Percentiles rank a stretch among this genome's conserved stretches.
Evolutionary conservation across 2,888 invertebrate genomes (phyloP).

Genomic region (Volucella bombylans): DNA sequence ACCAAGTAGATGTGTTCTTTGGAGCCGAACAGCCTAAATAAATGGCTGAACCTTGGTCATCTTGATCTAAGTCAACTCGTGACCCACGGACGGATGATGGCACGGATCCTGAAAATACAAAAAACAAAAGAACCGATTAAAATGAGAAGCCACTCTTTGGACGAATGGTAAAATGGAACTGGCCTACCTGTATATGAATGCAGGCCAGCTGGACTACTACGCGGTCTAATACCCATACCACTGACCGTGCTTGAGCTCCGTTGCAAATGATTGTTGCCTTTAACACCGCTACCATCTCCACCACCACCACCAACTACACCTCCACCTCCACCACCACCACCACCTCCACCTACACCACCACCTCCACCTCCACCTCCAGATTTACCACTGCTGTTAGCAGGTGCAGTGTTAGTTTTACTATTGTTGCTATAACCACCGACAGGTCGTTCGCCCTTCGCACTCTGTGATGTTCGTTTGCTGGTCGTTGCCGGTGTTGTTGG

Average conservation of each 20-base stretch:
- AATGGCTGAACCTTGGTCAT: slow-evolving; percentile 85
- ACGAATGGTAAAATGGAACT: slow-evolving; percentile 57
- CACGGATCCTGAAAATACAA: slow-evolving; percentile 84
- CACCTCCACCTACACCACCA: slow-evolving; percentile 1
- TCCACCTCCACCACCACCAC: neutral
- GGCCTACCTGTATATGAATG: slow-evolving; percentile 87
- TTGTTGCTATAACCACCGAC: slow-evolving; percentile 18
- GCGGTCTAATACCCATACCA: slow-evolving; percentile 84
- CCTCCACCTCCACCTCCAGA: slow-evolving; percentile 48
- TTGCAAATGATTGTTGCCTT: slow-evolving; percentile 75
- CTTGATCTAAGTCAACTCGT: slow-evolving; percentile 86
- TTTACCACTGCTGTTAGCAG: slow-evolving; percentile 76
- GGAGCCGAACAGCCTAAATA: slow-evolving; percentile 84
- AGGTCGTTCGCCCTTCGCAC: slow-evolving; percentile 55
- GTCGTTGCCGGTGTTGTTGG: slow-evolving; percentile 39
- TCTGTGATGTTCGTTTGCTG: slow-evolving; percentile 48
- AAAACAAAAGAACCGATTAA: slow-evolving; percentile 16
- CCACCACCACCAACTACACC: too few species aligned
- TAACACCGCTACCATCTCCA: slow-evolving; percentile 35
- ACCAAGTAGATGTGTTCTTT: slow-evolving; percentile 78
- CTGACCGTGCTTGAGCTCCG: slow-evolving; percentile 82
- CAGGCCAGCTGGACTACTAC: slow-evolving; percentile 91
- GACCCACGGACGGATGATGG: slow-evolving; percentile 89
- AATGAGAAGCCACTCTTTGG: neutral
- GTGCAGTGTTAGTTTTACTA: slow-evolving; percentile 26